Evolutionary conservation across 2,113 vertebrate species (phyloP).

Genomic region (Oryzias melastigma): DNA sequence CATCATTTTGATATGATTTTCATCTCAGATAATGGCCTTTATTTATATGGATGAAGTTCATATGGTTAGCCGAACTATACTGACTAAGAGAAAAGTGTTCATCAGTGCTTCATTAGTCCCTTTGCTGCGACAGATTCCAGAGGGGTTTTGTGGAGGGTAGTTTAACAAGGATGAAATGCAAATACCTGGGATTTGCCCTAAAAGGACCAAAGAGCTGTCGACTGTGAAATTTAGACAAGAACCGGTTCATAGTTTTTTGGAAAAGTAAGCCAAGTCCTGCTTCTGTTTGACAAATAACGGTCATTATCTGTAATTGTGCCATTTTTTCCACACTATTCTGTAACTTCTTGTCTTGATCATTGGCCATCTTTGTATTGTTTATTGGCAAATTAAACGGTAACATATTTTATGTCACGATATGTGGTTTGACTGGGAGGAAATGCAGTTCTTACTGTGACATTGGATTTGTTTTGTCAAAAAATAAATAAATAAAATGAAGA

Average conservation of each 20-base stretch:
- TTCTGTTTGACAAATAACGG: constrained; percentile 22
- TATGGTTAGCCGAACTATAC: constrained; percentile 3
- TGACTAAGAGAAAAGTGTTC: neutral
- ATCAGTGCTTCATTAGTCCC: constrained; percentile 4
- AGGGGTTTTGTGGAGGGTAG: constrained; percentile 13
- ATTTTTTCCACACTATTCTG: constrained; percentile 28
- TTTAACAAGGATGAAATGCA: constrained; percentile 21
- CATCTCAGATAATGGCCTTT: constrained; percentile 29
- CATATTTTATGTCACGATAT: neutral
- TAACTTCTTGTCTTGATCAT: constrained; percentile 20
- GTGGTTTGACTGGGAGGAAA: constrained; percentile 33
- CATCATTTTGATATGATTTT: constrained; percentile 17
- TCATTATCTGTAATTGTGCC: constrained; percentile 43
- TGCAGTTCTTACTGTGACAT: constrained; percentile 21
- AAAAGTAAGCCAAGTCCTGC: constrained; percentile 7
- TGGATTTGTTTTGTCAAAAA: constrained; percentile 50
- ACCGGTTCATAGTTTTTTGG: neutral
- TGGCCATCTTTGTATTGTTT: constrained; percentile 35
- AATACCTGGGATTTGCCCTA: constrained; percentile 24
- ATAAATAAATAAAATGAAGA: constrained; percentile 60
- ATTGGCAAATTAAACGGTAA: constrained; percentile 26
- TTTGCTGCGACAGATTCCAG: constrained; percentile 23
- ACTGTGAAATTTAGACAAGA: neutral
- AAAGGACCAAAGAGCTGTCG: constrained; percentile 16
- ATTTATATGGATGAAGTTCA: constrained; percentile 21